Percentiles rank a stretch among this genome's conserved stretches.
Conservation (phyloP, 2,113 vertebrate species). For the Trochalopteron elliotii region DNA sequence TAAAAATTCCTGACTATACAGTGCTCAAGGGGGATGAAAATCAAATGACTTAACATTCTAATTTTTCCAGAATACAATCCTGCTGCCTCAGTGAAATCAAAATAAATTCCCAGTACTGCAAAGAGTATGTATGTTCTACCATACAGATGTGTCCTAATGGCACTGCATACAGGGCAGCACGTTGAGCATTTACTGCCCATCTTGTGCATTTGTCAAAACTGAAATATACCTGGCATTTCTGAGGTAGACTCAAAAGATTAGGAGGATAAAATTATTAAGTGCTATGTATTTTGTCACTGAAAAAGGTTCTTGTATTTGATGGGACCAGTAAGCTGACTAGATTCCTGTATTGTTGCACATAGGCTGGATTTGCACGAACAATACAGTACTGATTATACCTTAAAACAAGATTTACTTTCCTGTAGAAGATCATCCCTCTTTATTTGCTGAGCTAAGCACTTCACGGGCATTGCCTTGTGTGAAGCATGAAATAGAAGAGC, state of each 20-base stretch:
- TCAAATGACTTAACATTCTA: background rate
- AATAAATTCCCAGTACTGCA: background rate
- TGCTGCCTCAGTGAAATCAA: background rate
- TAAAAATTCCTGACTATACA: background rate
- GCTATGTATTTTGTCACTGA: background rate
- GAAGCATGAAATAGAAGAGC: background rate
- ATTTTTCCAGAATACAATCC: slow-evolving; percentile 8
- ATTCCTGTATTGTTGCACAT: background rate
- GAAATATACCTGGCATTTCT: background rate
- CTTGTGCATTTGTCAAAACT: background rate
- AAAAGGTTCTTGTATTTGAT: background rate
- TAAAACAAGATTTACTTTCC: slow-evolving; percentile 42
- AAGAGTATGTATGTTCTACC: background rate
- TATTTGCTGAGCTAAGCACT: slow-evolving; percentile 38
- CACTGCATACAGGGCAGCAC: background rate
- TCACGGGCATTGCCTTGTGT: background rate
- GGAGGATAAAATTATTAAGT: background rate
- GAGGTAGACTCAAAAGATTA: background rate
- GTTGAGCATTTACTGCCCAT: background rate
- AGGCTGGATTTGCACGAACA: slow-evolving; percentile 36
- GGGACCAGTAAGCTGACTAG: background rate
- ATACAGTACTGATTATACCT: slow-evolving; percentile 22
- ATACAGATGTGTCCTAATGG: background rate
- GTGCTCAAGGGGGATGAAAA: slow-evolving; percentile 4
- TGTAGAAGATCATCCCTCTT: slow-evolving; percentile 36